phyloP scores from a whole-genome alignment of 2,113 vertebrate genomes.

The Cricetomys ansorgei region DNA sequence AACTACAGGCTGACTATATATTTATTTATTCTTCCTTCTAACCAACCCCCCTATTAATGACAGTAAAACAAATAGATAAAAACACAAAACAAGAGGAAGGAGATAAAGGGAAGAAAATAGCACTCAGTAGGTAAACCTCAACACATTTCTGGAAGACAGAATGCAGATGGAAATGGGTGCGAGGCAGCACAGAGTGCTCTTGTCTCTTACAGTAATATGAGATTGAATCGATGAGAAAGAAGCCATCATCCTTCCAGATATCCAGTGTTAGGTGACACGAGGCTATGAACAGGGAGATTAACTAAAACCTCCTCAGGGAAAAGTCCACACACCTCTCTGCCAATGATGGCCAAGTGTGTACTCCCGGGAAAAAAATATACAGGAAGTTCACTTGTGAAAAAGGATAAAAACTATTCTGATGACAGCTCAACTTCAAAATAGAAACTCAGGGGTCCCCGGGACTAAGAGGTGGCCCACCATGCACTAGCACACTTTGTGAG shows the following conservation, averaged over 20 bases:
- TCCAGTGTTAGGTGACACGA: background rate
- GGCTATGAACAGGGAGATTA: background rate
- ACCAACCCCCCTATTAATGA: background rate
- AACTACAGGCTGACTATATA: background rate
- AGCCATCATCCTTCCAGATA: background rate
- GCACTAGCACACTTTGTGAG: background rate
- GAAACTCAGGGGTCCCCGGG: background rate
- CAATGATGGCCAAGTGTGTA: background rate
- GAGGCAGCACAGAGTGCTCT: background rate
- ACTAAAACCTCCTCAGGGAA: background rate
- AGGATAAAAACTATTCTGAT: background rate
- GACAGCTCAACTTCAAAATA: background rate
- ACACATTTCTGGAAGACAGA: conserved; percentile 22
- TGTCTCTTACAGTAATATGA: background rate
- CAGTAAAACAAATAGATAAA: conserved; percentile 14
- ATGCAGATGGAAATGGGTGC: background rate
- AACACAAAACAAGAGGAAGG: background rate
- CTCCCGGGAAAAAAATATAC: background rate
- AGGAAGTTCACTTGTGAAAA: background rate
- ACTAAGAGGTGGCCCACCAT: background rate
- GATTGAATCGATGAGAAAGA: background rate
- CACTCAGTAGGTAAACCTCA: background rate
- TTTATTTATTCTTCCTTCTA: conserved; percentile 34
- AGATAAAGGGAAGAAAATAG: background rate
- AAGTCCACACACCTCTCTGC: background rate